These are phyloP conservation scores for Reinhardtius hippoglossoides DNA, from an alignment of 2,113 vertebrate genomes.

Conservation along the genomic window DNA sequence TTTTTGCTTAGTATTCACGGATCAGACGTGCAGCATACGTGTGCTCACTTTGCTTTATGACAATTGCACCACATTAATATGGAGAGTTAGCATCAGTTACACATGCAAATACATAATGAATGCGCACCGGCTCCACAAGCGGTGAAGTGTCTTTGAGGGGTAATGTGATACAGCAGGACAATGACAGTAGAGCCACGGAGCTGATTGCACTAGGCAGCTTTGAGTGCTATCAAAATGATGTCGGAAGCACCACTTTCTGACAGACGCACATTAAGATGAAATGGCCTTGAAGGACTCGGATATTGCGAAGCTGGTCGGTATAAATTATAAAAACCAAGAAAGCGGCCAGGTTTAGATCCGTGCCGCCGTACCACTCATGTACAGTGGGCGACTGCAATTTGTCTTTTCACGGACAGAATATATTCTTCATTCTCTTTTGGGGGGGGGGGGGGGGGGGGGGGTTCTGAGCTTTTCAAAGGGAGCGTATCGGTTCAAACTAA, in stretches of 20 bases:
- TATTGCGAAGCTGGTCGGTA: constrained; percentile 29
- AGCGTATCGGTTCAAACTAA: background rate
- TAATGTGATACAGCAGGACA: constrained; percentile 56
- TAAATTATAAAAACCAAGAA: constrained; percentile 24
- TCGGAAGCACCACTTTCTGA: constrained; percentile 38
- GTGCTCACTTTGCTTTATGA: constrained; percentile 39
- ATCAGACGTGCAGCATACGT: constrained; percentile 32
- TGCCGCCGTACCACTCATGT: background rate
- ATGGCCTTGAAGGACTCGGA: constrained; percentile 44
- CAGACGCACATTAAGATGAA: constrained; percentile 48
- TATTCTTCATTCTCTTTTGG: background rate
- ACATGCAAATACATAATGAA: constrained; percentile 60
- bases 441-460: too few species aligned
- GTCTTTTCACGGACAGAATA: background rate
- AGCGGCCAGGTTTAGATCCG: constrained; percentile 17
- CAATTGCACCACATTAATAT: constrained; percentile 51
- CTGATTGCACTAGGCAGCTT: constrained; percentile 57
- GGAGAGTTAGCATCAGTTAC: constrained; percentile 59
- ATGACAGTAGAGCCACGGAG: constrained; percentile 40
- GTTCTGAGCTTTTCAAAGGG: background rate
- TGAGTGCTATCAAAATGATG: constrained; percentile 48
- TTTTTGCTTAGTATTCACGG: constrained; percentile 44
- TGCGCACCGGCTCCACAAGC: constrained; percentile 27
- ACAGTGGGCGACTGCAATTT: constrained; percentile 15
- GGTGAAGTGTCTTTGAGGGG: constrained; percentile 46